Evolutionary conservation across 2,888 invertebrate genomes (phyloP), one percentile per base, ranked within the genome.

Genomic region (Cephonodes hylas): DNA sequence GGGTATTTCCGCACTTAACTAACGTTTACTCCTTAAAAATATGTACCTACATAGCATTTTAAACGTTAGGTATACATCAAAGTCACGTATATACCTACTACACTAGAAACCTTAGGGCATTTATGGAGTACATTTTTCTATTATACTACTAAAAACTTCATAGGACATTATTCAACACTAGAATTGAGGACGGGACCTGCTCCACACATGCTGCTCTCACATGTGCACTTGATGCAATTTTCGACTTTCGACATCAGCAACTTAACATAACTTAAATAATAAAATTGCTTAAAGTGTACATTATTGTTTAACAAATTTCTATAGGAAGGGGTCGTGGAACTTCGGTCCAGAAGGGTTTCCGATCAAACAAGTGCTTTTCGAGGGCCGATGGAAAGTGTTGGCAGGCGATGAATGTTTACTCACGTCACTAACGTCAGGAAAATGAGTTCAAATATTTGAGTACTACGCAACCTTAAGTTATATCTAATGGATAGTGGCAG

Each of bases 1-100:
- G 68, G 68, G 68, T 66, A 64, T 61, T 68, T 68, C 68, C 68
- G 63, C 57, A 48, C 15, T 63, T 56, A 34, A 23, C 18, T 18
- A n/a, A 45, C 42, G 44, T 31, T 53, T 48, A 45, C 18, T 46
- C 6, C 25, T 5, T 25, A 25, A 53, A 48, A 31, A 31, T 53
- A 31, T 25, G n/a, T n/a, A n/a, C n/a, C n/a, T n/a, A n/a, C 8
- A 53, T 2, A 10, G 6, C 20, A 20, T 10, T 27, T 13, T 15
- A 27, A 27, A 15, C 8, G 0, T 10, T 3, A 53, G 3, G 18
- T 27, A 27, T 10, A 27, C 27, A 31, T 10, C 31, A 53, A 53
- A 31, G 53, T 1, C 53, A 31, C 3, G 7, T 10, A n/a, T n/a
- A n/a, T n/a, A n/a, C n/a, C n/a, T n/a, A n/a, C n/a, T n/a, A n/a